These are phyloP conservation scores for Scarus forsteni DNA, from an alignment of 2,797 vertebrate genomes.

Conservation along the genomic window DNA sequence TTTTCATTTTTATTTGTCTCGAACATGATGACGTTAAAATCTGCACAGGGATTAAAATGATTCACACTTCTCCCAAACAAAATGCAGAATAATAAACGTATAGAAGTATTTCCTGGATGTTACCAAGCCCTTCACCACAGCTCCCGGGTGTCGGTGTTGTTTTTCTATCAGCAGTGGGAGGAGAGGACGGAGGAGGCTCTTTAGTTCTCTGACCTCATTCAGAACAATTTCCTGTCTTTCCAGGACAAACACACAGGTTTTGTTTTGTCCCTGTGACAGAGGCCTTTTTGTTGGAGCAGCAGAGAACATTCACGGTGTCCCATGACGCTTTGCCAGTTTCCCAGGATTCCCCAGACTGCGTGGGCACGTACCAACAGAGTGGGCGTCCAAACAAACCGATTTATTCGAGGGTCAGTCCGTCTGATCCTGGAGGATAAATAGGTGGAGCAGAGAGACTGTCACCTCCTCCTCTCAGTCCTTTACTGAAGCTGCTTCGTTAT, in stretches of 20 bases:
- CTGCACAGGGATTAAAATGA: no score
- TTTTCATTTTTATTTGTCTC: no score
- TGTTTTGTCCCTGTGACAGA: conserved; percentile 23
- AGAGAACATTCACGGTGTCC: conserved; percentile 27
- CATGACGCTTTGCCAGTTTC: conserved; percentile 32
- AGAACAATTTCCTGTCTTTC: conserved; percentile 3
- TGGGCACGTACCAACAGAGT: conserved; percentile 12
- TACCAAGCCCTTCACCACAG: not conserved
- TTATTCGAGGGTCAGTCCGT: not conserved
- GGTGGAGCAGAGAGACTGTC: not conserved
- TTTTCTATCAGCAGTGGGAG: not conserved
- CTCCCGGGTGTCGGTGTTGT: not conserved
- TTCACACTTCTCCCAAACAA: no score
- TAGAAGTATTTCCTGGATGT: not conserved
- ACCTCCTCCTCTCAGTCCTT: no score
- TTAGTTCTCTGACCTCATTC: conserved; percentile 33
- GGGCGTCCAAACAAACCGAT: not conserved
- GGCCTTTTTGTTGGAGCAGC: conserved; percentile 30
- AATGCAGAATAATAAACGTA: no score
- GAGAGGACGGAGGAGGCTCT: conserved; percentile 10
- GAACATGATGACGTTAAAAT: no score
- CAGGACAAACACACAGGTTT: not conserved
- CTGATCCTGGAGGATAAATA: not conserved
- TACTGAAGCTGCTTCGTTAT: no score
- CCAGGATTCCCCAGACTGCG: conserved; percentile 33